Evolutionary conservation across 1,140 invertebrate genomes (phyloP).

Genomic region (Oncopeltus fasciatus): DNA sequence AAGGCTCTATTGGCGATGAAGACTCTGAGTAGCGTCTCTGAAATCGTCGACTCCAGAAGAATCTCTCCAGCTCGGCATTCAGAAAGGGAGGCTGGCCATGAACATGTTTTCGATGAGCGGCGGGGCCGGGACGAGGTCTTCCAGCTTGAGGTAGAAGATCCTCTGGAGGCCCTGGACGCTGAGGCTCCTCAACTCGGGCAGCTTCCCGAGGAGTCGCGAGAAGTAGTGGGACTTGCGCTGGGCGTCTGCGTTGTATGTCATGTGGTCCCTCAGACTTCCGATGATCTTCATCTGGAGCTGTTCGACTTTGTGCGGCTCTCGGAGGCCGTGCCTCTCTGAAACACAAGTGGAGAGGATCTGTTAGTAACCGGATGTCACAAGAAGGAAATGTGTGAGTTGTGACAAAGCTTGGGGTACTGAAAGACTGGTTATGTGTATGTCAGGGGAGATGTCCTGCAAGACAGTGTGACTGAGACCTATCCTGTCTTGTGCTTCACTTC

Average conservation of each 20-base stretch:
- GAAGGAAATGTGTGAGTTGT: too few relatives aligned
- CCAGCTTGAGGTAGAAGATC: slow-evolving; percentile 85
- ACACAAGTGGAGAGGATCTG: too few relatives aligned
- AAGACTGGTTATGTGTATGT: too few relatives aligned
- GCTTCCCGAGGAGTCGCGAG: slow-evolving; percentile 74
- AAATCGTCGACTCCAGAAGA: too few relatives aligned
- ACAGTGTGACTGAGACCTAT: too few relatives aligned
- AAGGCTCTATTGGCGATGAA: too few relatives aligned
- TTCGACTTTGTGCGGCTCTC: slow-evolving; percentile 81
- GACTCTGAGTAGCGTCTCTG: too few relatives aligned
- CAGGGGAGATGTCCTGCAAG: too few relatives aligned
- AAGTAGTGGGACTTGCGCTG: slow-evolving; percentile 80
- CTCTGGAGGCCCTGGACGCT: slow-evolving; percentile 84
- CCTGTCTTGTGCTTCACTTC: too few relatives aligned
- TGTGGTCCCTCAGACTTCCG: slow-evolving; percentile 79
- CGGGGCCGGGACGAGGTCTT: slow-evolving; percentile 80
- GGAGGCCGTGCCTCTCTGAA: slow-evolving; percentile 80
- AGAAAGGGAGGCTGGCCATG: slow-evolving; percentile 84
- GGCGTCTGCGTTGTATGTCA: slow-evolving; percentile 82
- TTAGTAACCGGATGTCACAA: too few relatives aligned
- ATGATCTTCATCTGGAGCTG: slow-evolving; percentile 92
- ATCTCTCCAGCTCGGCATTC: too few relatives aligned
- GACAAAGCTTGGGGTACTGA: too few relatives aligned
- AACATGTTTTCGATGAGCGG: slow-evolving; percentile 90
- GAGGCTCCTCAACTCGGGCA: slow-evolving; percentile 78